Percentiles rank a stretch among this genome's conserved stretches.
These are phyloP conservation scores for Toxotes lorentzi DNA, from an alignment of 2,797 vertebrate genomes.

Conservation along the genomic window DNA sequence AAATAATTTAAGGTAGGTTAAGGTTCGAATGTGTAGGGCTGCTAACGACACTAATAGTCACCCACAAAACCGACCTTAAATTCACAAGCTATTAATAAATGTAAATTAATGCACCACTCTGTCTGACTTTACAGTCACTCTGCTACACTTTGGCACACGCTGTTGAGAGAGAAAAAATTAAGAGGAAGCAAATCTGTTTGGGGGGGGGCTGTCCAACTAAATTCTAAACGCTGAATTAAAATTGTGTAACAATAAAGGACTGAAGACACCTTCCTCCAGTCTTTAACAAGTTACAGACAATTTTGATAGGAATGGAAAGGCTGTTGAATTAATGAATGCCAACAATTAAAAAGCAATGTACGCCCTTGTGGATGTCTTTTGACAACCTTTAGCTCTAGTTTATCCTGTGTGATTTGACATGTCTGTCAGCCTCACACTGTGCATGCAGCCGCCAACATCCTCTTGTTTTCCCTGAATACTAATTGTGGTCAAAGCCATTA, in stretches of 20 bases:
- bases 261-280: conserved; percentile 64
- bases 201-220: conserved; percentile 16
- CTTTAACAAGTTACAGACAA: conserved; percentile 64
- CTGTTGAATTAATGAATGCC: conserved; percentile 79
- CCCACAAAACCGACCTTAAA: conserved; percentile 15
- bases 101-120: conserved; percentile 43
- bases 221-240: conserved; percentile 38
- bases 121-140: conserved; percentile 30
- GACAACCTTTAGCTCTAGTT: conserved; percentile 81
- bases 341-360: conserved; percentile 76
- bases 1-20: conserved; percentile 7
- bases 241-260: conserved; percentile 56
- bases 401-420: conserved; percentile 79
- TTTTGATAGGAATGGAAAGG: conserved; percentile 74
- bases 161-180: conserved; percentile 7
- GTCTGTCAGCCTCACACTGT: conserved; percentile 77
- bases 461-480: conserved; percentile 82
- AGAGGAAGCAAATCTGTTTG: conserved; percentile 25
- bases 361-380: conserved; percentile 74
- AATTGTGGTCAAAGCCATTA: conserved; percentile 82
- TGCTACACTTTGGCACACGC: conserved; percentile 12
- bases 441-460: conserved; percentile 73
- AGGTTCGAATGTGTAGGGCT: conserved; percentile 4
- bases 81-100: conserved; percentile 49
- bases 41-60: conserved; percentile 1